phyloP scores from a whole-genome alignment of 2,797 vertebrate species.

The Cryptoprocta ferox region DNA sequence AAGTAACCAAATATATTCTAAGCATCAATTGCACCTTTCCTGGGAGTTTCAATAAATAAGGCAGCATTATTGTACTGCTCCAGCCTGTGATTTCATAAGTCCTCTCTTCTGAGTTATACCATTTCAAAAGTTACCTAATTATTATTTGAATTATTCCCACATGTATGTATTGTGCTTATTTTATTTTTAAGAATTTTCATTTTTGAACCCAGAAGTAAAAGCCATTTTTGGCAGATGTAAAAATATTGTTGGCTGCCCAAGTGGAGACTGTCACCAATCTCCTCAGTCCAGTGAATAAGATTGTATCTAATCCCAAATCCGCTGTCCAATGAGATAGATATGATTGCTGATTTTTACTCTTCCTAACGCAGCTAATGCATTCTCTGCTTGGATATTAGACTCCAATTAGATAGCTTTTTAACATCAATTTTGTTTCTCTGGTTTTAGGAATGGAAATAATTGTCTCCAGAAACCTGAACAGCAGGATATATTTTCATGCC shows the following conservation, averaged over 20 bases:
- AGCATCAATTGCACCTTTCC: not conserved
- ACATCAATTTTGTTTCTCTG: not conserved
- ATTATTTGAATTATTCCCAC: slow-evolving; percentile 30
- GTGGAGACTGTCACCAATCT: not conserved
- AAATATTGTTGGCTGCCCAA: not conserved
- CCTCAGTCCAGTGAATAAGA: not conserved
- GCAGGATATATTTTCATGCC: not conserved
- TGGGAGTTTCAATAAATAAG: slow-evolving; percentile 17
- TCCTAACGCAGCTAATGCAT: not conserved
- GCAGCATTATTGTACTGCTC: not conserved
- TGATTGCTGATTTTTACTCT: not conserved
- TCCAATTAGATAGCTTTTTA: not conserved
- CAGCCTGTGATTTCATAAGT: not conserved
- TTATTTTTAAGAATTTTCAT: slow-evolving; percentile 40
- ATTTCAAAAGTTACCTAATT: slow-evolving; percentile 40
- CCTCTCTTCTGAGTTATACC: not conserved
- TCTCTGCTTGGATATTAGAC: not conserved
- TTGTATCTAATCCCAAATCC: not conserved
- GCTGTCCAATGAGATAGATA: not conserved
- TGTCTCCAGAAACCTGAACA: slow-evolving; percentile 25
- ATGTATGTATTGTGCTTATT: not conserved
- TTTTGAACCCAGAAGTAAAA: slow-evolving; percentile 35
- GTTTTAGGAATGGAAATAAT: slow-evolving; percentile 40
- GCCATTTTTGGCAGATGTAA: not conserved
- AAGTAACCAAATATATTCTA: slow-evolving; percentile 35